Evolutionary conservation across 2,797 vertebrate species (phyloP).

Genomic region (Echeneis naucrates): DNA sequence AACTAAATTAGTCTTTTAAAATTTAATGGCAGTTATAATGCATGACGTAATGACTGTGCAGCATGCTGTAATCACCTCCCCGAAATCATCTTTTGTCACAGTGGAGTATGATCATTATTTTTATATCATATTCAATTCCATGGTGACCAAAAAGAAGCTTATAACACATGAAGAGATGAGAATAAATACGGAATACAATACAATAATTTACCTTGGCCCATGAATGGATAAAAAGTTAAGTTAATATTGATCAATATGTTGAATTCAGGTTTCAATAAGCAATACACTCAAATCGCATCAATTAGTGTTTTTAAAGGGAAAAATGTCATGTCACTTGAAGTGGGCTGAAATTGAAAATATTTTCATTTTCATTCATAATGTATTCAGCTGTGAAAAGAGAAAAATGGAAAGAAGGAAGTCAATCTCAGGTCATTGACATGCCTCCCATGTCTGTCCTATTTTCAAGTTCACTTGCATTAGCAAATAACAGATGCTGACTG

Average conservation of each 20-base stretch:
- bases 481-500: slow-evolving; percentile 53
- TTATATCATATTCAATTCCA: too few species aligned
- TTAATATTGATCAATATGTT: too few species aligned
- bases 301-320: not conserved
- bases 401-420: slow-evolving; percentile 8
- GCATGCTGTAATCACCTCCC: not conserved
- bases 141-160: too few species aligned
- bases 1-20: too few species aligned
- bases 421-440: slow-evolving; percentile 27
- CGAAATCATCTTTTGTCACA: not conserved
- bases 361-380: not conserved
- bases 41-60: not conserved
- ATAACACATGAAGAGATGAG: too few species aligned
- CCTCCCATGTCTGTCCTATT: slow-evolving; percentile 19
- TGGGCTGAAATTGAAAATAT: not conserved
- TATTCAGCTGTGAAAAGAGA: not conserved
- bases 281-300: not conserved
- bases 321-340: not conserved
- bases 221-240: too few species aligned
- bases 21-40: not conserved
- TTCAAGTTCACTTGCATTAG: slow-evolving; percentile 35
- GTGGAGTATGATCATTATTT: not conserved
- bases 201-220: too few species aligned
- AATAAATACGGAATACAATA: too few species aligned
- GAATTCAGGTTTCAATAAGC: not conserved